A percentile compares a stretch with the other conserved stretches of the same genome.
Conservation (phyloP, 2,888 invertebrate species). For the Cactoblastis cactorum region DNA sequence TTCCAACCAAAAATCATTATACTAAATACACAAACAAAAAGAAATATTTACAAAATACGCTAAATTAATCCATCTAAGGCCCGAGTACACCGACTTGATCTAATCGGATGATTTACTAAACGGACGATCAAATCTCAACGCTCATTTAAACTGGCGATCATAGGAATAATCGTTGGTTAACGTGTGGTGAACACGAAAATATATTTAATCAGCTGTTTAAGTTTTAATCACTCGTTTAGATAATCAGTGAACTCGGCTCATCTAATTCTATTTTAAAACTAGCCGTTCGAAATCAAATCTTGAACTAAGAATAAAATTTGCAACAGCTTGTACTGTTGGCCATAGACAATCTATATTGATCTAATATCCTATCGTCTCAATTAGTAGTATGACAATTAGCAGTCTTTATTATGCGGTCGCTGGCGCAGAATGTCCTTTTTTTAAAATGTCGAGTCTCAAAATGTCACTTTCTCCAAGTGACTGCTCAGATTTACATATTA, state of each 20-base stretch:
- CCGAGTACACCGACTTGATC: too few species aligned
- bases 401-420: neutral
- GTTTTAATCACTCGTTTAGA: too few species aligned
- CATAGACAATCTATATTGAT: neutral
- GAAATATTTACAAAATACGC: conserved; percentile 1
- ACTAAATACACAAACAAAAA: conserved; percentile 2
- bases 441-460: neutral
- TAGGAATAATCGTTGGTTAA: too few species aligned
- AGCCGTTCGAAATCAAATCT: neutral
- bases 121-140: too few species aligned
- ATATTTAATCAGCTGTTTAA: too few species aligned
- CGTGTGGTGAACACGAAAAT: too few species aligned
- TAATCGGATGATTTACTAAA: too few species aligned
- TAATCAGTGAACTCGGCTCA: too few species aligned
- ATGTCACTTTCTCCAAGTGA: neutral
- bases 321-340: neutral
- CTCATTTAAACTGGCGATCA: too few species aligned
- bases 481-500: neutral
- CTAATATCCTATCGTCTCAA: neutral
- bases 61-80: conserved; percentile 5
- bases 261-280: neutral
- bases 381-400: neutral
- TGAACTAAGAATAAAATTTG: neutral
- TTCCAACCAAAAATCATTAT: conserved; percentile 3
- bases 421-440: too few species aligned